Evolutionary conservation across 2,797 vertebrate genomes (phyloP), one percentile per base, ranked within the genome.

Genomic region (Sciaenops ocellatus): DNA sequence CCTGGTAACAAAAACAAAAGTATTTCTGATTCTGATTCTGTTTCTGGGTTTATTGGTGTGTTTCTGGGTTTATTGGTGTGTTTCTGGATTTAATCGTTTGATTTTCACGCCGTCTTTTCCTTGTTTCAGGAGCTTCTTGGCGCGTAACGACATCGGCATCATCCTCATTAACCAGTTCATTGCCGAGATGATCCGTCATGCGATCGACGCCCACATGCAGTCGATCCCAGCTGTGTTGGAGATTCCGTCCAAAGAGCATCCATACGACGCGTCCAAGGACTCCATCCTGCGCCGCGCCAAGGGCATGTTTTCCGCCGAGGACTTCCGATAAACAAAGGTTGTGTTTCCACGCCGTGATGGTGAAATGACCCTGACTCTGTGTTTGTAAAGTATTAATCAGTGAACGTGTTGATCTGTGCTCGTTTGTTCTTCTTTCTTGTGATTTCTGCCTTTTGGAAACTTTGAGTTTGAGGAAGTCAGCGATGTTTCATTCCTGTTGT

Each of bases 191-290:
- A 98, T 98, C 78, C 97, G 97, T 2, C 98, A 99, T 0, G 97
- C 96, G 1, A 97, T 98, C 1, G 98, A 99, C 0, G 96, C 92
- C 5, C 98, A 99, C 80, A 94, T 96, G 86, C 86, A 96, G 78
- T 98, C 98, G 1, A 97, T 99, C 77, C 98, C 97, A 0, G 97
- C 97, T 0, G 96, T 98, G 28, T 90, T 99, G 82, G 98, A 99
- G 94, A 99, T 99, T 80, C 98, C 98, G 0, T 99, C 98, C 54
- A 99, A 99, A 89, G 98, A 99, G 85, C 98, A 99, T 71, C 98
- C 98, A 0, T 99, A 99, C 4, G 98, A 99, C 17, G 97, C 98
- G 0, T 94, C 96, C 89, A 98, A 98, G 94, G 98, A 99, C 94
- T 99, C 97, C 63, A 98, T 99, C 87, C 93, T 98, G 54, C 97